Evolutionary conservation across 1,140 invertebrate genomes (phyloP), one percentile per base, ranked within the genome.

Genomic region (Luehdorfia chinensis): DNA sequence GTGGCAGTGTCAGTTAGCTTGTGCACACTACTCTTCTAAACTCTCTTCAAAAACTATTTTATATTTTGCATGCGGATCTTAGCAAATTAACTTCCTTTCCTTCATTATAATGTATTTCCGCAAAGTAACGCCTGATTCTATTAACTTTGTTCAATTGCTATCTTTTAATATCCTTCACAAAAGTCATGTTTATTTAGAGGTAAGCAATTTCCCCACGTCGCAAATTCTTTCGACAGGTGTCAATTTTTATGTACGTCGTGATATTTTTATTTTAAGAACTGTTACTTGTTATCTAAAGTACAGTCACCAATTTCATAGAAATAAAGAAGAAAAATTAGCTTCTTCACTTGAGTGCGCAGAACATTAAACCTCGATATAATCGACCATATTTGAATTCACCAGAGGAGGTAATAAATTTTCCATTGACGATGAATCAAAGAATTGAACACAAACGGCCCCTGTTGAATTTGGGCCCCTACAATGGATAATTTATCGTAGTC

Each of bases 401-500:
- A 68, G 67, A 72, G 61, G 59, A 55, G 67, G 70, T 64, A 74
- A 84, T 84, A 84, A 85, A 81, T 81, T 84, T 71, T 50, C 79
- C 71, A 78, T 85, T 84, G 75, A 85, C 71, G 72, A 79, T 63
- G 69, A 80, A 67, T 74, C 74, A 69, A 78, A 81, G 77, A 81
- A 81, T 81, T 76, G 77, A 81, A 84, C 81, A 85, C 84, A 85
- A 85, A 77, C 75, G 68, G 70, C 64, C 74, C 76, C 73, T 78
- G 75, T 76, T 73, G 77, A 72, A 85, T 78, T 76, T 65, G 61
- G 59, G 51, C 59, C 59, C 59, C 60, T 71, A 83, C 78, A 85
- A 83, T 84, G 61, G 81, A 78, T 84, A 85, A 85, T 85, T 84
- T 84, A 85, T 85, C 69, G 78, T 70, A 69, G 67, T 61, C 66